Evolutionary conservation across 2,888 invertebrate genomes (phyloP).

Genomic region (Ormyrus pomaceus): DNA sequence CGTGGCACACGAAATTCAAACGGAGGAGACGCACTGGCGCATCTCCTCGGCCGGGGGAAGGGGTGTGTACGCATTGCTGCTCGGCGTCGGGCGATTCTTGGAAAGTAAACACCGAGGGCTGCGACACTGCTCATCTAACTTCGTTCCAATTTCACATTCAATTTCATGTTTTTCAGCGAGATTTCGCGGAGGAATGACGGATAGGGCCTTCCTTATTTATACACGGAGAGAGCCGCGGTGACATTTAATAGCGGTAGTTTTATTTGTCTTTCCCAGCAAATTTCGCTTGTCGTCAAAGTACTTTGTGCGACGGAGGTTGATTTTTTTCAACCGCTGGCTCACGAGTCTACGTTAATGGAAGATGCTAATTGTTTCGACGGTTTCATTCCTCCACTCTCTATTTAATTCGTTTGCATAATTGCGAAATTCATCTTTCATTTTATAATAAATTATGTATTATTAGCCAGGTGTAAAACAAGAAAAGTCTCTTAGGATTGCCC

Average conservation of each 20-base stretch:
- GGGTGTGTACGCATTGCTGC: neutral
- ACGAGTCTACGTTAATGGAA: too few relatives aligned
- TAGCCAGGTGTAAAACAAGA: neutral
- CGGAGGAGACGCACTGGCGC: neutral
- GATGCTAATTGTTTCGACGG: too few relatives aligned
- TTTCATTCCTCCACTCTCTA: too few relatives aligned
- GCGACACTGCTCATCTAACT: constrained; percentile 31
- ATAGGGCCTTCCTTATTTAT: constrained; percentile 4
- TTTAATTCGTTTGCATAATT: too few relatives aligned
- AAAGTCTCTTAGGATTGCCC: neutral
- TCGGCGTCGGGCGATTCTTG: neutral
- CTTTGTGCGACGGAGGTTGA: too few relatives aligned
- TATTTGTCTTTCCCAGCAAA: constrained; percentile 23
- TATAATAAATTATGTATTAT: too few relatives aligned
- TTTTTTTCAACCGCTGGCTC: too few relatives aligned
- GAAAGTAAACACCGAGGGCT: constrained; percentile 34
- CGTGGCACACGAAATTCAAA: constrained; percentile 62
- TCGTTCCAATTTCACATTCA: constrained; percentile 39
- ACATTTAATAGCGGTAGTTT: constrained; percentile 27
- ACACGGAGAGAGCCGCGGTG: neutral
- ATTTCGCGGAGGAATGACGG: neutral
- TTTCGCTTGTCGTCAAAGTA: constrained; percentile 2
- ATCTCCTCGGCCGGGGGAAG: constrained; percentile 54
- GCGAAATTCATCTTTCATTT: too few relatives aligned
- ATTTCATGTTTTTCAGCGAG: constrained; percentile 37